Percentiles rank a stretch among this genome's conserved stretches.
phyloP scores from a whole-genome alignment of 2,888 invertebrate species.

The Ophonus ardosiacus region DNA sequence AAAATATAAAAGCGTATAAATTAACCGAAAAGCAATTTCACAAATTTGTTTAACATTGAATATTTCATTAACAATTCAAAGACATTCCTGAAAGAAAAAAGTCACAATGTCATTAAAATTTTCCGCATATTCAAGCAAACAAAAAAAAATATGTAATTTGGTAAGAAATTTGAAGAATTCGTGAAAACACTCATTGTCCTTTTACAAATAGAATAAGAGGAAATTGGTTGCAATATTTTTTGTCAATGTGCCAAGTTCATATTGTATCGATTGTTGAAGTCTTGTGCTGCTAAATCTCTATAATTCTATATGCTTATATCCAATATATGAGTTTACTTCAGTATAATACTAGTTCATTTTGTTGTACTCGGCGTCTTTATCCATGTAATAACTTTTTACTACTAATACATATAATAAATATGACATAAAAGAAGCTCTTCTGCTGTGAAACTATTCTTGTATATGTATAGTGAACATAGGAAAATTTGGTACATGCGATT shows the following conservation, averaged over 20 bases:
- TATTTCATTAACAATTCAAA: conserved; percentile 35
- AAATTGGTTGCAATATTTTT: neutral
- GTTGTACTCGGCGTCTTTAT: too few relatives aligned
- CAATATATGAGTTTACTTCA: neutral
- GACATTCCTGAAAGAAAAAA: conserved; percentile 4
- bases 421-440: too few relatives aligned
- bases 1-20: neutral
- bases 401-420: too few relatives aligned
- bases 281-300: neutral
- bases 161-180: neutral
- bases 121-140: neutral
- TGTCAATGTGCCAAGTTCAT: neutral
- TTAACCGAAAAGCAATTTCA: neutral
- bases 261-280: neutral
- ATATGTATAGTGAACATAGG: too few relatives aligned
- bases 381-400: too few relatives aligned
- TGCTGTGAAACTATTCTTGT: too few relatives aligned
- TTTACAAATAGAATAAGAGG: neutral
- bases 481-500: too few relatives aligned
- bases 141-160: neutral
- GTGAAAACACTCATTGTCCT: neutral
- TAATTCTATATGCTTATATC: neutral
- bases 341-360: neutral
- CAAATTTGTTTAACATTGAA: conserved; percentile 19
- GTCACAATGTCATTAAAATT: neutral